These are phyloP conservation scores for Macheiramphus alcinus DNA, from an alignment of 2,113 vertebrate species.

Conservation along the genomic window DNA sequence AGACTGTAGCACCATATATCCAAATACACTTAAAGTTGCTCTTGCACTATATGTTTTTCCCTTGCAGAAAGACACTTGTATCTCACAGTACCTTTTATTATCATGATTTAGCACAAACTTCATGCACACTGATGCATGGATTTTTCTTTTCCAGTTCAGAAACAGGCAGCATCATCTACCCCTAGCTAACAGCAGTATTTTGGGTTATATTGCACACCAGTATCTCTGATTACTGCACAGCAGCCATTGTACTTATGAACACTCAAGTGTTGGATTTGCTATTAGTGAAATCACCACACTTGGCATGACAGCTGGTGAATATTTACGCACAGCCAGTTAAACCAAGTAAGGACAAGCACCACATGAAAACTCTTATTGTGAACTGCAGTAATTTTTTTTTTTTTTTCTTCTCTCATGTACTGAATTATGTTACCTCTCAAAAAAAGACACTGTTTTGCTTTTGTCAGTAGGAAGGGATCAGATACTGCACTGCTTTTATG, in stretches of 20 bases:
- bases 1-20: not conserved
- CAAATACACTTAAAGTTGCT: not conserved
- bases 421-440: not conserved
- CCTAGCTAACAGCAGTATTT: not conserved
- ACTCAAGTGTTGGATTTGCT: not conserved
- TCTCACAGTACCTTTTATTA: not conserved
- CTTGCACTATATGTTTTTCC: not conserved
- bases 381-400: not conserved
- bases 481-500: not conserved
- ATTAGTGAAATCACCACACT: not conserved
- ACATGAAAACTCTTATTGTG: not conserved
- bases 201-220: not conserved
- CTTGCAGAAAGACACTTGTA: not conserved
- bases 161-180: not conserved
- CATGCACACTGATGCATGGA: not conserved
- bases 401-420: not conserved
- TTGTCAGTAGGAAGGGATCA: not conserved
- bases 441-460: not conserved
- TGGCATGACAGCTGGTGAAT: not conserved
- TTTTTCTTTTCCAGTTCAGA: not conserved
- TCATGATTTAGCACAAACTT: not conserved
- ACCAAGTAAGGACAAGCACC: not conserved
- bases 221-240: not conserved
- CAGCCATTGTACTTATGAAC: not conserved
- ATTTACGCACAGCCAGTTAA: not conserved